Evolutionary conservation across 2,888 invertebrate genomes (phyloP).

Genomic region (Plebejus anna): DNA sequence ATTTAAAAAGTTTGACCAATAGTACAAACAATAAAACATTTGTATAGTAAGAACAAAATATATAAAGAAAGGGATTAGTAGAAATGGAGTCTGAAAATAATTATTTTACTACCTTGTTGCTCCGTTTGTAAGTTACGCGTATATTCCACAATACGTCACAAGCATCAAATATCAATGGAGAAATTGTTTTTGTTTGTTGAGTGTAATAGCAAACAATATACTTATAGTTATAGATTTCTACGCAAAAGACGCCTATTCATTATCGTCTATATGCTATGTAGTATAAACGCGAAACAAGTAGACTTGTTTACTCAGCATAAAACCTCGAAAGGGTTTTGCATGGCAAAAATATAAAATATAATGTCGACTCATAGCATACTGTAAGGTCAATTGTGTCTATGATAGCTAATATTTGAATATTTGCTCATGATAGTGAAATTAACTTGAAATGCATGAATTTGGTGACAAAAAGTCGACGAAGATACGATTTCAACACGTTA

Average conservation of each 20-base stretch:
- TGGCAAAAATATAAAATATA: not conserved
- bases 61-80: not conserved
- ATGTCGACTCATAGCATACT: conserved; percentile 35
- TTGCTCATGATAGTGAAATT: not conserved
- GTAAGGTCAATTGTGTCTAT: conserved; percentile 37
- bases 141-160: not conserved
- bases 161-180: not conserved
- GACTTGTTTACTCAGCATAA: not conserved
- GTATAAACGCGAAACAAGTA: not conserved
- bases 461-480: not conserved
- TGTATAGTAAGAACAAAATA: too few relatives aligned
- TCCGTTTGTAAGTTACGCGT: not conserved
- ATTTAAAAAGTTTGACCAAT: too few relatives aligned
- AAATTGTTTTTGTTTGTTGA: not conserved
- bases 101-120: not conserved
- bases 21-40: too few relatives aligned
- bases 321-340: not conserved
- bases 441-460: not conserved
- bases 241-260: not conserved
- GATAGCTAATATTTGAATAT: conserved; percentile 26
- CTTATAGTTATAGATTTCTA: not conserved
- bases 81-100: not conserved
- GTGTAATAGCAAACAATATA: not conserved
- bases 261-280: not conserved
- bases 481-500: not conserved